Evolutionary conservation across 2,888 invertebrate genomes (phyloP).

Genomic region (Abscondita cerata): DNA sequence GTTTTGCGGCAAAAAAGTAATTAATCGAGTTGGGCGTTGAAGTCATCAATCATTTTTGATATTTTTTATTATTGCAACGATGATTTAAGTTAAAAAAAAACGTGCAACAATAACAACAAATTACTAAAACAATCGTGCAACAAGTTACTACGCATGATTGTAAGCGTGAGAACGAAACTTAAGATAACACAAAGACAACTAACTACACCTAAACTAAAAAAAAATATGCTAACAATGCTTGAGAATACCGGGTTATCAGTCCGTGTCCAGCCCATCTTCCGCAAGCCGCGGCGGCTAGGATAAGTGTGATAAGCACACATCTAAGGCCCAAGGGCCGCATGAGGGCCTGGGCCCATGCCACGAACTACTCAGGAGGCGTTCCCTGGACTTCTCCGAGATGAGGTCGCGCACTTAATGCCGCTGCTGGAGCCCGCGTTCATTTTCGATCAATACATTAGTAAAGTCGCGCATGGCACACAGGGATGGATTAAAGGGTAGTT

Average conservation of each 20-base stretch:
- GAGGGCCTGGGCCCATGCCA: slow-evolving; percentile 38
- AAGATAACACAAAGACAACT: slow-evolving; percentile 31
- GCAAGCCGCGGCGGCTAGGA: slow-evolving; percentile 56
- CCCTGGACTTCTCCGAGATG: slow-evolving; percentile 46
- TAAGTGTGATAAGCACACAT: slow-evolving; percentile 60
- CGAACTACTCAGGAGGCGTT: slow-evolving; percentile 41
- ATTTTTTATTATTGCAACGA: no score
- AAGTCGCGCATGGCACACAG: slow-evolving; percentile 44
- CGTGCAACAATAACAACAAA: slow-evolving; percentile 3
- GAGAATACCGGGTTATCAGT: slow-evolving; percentile 53
- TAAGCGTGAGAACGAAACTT: slow-evolving; percentile 22
- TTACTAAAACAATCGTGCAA: slow-evolving; percentile 24
- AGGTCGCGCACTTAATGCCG: slow-evolving; percentile 53
- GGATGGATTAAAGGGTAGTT: slow-evolving; percentile 19
- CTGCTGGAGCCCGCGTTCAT: slow-evolving; percentile 46
- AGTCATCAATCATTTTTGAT: no score
- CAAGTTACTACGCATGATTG: slow-evolving; percentile 27
- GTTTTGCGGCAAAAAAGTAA: no score
- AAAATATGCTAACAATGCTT: slow-evolving; percentile 48
- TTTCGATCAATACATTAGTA: slow-evolving; percentile 50
- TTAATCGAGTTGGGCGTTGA: no score
- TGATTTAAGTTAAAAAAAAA: not conserved
- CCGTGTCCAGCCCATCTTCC: slow-evolving; percentile 55
- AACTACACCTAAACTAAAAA: slow-evolving; percentile 45
- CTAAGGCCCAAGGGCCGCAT: slow-evolving; percentile 45